Conservation (phyloP, 2,113 vertebrate species). For the Gymnobelideus leadbeateri region DNA sequence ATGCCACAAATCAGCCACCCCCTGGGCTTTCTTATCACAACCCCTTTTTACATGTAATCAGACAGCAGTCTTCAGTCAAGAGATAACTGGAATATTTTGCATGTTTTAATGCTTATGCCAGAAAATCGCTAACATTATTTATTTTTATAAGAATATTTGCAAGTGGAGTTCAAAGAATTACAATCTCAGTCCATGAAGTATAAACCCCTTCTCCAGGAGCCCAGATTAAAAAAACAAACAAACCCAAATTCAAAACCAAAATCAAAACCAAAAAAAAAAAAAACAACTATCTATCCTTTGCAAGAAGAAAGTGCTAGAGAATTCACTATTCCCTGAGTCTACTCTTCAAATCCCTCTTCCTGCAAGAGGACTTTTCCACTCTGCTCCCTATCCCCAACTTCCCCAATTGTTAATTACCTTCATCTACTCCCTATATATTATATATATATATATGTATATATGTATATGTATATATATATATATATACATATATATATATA, state of each 20-base stretch:
- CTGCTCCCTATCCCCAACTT: neutral
- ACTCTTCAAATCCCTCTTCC: neutral
- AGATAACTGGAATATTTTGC: conserved; percentile 4
- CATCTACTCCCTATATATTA: neutral
- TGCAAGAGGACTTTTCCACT: neutral
- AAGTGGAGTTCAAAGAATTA: neutral
- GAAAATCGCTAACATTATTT: neutral
- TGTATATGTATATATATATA: neutral
- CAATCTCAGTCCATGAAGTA: neutral
- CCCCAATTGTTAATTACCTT: neutral
- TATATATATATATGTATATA: neutral
- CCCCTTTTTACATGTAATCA: neutral
- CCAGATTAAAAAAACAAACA: neutral
- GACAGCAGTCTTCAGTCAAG: neutral
- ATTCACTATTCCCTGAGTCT: neutral
- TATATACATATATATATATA: neutral
- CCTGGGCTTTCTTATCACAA: neutral
- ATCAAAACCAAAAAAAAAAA: no score
- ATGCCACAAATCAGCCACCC: neutral
- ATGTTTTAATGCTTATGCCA: neutral
- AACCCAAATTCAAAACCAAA: no score
- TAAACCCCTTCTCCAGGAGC: neutral
- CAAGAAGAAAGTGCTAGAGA: neutral
- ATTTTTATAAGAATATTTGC: conserved; percentile 21
- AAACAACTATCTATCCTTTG: neutral